phyloP scores from a whole-genome alignment of 2,888 invertebrate genomes.

The Eupeodes luniger region DNA sequence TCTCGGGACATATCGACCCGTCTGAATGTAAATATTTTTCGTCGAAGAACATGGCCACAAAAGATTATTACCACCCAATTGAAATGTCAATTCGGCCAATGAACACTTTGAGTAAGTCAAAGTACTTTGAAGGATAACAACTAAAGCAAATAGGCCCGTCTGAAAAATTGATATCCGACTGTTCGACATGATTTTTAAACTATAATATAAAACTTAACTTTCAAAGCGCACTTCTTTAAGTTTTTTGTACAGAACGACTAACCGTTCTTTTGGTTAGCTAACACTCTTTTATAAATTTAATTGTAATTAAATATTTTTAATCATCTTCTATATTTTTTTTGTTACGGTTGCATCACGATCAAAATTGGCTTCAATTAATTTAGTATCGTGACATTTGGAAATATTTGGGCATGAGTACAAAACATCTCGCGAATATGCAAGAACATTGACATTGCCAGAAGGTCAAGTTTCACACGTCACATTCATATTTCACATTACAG shows the following conservation, averaged over 20 bases:
- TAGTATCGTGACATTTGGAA: constrained; percentile 58
- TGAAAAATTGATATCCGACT: constrained; percentile 41
- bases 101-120: constrained; percentile 41
- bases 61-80: constrained; percentile 83
- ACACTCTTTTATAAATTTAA: constrained; percentile 66
- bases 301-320: constrained; percentile 1
- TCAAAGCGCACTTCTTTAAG: constrained; percentile 36
- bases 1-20: constrained; percentile 86
- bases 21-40: constrained; percentile 86
- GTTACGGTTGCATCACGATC: constrained; percentile 4
- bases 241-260: constrained; percentile 52
- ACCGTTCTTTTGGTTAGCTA: constrained; percentile 37
- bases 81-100: constrained; percentile 81
- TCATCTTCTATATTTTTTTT: neutral
- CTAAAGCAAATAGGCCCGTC: constrained; percentile 38
- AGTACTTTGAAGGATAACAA: constrained; percentile 44
- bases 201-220: neutral
- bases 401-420: constrained; percentile 21
- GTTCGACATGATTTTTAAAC: constrained; percentile 36
- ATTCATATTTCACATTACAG: constrained; percentile 5
- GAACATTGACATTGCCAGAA: constrained; percentile 61
- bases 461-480: constrained; percentile 54
- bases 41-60: constrained; percentile 87
- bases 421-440: constrained; percentile 44
- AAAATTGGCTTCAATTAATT: constrained; percentile 16